Base-by-base conservation (phyloP, 2,888 invertebrate species). In the Philopedon plagiatum region DNA sequence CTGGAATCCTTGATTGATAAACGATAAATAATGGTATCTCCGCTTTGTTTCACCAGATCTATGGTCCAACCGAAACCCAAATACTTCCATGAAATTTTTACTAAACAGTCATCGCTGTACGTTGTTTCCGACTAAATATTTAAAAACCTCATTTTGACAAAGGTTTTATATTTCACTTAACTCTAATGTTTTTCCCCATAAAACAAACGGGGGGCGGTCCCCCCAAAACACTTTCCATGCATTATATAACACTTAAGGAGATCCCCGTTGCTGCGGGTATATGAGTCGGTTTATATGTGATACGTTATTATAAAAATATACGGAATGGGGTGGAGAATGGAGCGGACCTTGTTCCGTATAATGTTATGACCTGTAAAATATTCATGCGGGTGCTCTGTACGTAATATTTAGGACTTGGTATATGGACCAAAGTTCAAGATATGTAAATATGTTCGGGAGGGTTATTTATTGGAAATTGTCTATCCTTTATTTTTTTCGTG, bases 181-280 rank as follows among this genome's bases (percentile, higher is more conserved):
- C 7, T 32, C 9, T 54, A 54, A 54, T 15, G 26, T 26, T 57
- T 39, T 32, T 63, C 15, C n/a, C 5, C 46, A 21, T 57, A 66
- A 66, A 57, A 44, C 44, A 66, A 66, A 64, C 44, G 39, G 37
- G 41, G 57, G 46, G 29, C 4, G 56, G 46, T 13, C 41, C 44
- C 57, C 57, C 57, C 3, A 57, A 62, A 66, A 46, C 44, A 44
- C 26, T 66, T 46, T 19, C 54, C 29, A 26, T 57, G 57, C 65
- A 66, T 66, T 66, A 66, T 46, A 66, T 56, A 66, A 66, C 57
- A 58, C 65, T 66, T 66, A 66, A 57, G 57, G 34, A 66, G 32
- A 58, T 44, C 46, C 57, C n/a, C n/a, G n/a, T n/a, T n/a, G 41
- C 34, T 44, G 26, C 26, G 57, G 65, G 57, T 46, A 66, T 26